These are phyloP conservation scores for Reticulitermes speratus DNA, from an alignment of 1,140 invertebrate species.

Conservation along the genomic window DNA sequence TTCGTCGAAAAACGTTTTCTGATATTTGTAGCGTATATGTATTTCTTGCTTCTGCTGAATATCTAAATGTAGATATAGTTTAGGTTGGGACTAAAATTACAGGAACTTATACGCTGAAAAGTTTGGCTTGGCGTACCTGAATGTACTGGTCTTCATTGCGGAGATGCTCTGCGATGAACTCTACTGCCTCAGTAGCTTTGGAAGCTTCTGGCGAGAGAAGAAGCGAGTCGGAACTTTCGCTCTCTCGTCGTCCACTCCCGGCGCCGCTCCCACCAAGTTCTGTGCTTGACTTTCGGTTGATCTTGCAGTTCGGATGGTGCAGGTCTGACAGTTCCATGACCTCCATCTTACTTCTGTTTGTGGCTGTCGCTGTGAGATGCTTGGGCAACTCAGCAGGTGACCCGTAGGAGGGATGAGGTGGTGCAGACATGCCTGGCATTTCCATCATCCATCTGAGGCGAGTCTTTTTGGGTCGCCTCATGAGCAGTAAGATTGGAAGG, in stretches of 20 bases:
- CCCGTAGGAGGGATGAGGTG: constrained; percentile 74
- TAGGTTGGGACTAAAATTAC: no score
- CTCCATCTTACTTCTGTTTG: constrained; percentile 78
- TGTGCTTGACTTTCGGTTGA: constrained; percentile 79
- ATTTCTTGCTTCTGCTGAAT: no score
- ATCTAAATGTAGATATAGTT: no score
- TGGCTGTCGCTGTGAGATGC: constrained; percentile 57
- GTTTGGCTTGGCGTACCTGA: constrained; percentile 62
- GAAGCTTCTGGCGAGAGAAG: constrained; percentile 88
- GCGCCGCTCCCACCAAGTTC: constrained; percentile 49
- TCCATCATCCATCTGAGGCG: constrained; percentile 96
- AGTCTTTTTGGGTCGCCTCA: constrained; percentile 91
- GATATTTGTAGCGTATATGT: no score
- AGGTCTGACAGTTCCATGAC: constrained; percentile 92
- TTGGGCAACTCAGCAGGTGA: constrained; percentile 78
- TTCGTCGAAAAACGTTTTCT: no score
- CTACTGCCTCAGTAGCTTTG: constrained; percentile 94
- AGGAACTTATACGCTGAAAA: no score
- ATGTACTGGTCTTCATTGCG: constrained; percentile 96
- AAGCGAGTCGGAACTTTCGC: constrained; percentile 86
- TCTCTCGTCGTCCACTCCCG: constrained; percentile 70
- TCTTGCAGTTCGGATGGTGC: constrained; percentile 94
- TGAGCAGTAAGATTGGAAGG: constrained; percentile 80
- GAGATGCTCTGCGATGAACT: constrained; percentile 97
- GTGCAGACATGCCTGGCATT: constrained; percentile 81